A percentile compares a stretch with the other conserved stretches of the same genome.
phyloP scores from a whole-genome alignment of 2,797 vertebrate genomes.

The Micromesistius poutassou region DNA sequence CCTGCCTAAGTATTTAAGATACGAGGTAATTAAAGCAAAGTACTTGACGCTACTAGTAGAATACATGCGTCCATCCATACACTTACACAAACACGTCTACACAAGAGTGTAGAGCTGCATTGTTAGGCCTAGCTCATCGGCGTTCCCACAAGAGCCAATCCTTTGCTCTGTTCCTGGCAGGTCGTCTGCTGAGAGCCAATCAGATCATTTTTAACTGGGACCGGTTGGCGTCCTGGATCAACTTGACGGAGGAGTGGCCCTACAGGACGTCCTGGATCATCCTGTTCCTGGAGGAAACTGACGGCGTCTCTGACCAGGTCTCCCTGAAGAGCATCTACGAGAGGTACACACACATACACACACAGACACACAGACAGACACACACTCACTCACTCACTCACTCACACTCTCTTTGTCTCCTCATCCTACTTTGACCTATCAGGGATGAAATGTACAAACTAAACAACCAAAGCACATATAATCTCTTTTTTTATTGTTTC shows the following conservation, averaged over 20 bases:
- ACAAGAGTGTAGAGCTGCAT: too few species aligned
- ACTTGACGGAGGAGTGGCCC: constrained; percentile 97
- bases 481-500: neutral
- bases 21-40: too few species aligned
- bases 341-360: constrained; percentile 71
- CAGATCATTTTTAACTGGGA: constrained; percentile 98
- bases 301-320: constrained; percentile 86
- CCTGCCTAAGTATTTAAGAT: too few species aligned
- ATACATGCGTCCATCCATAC: too few species aligned
- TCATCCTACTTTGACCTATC: neutral
- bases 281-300: constrained; percentile 91
- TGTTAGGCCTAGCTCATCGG: too few species aligned
- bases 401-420: neutral
- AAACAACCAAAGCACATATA: too few species aligned
- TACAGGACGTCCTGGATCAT: constrained; percentile 98
- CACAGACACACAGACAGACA: neutral
- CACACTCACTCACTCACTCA: constrained; percentile 4
- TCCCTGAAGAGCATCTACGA: constrained; percentile 92
- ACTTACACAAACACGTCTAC: too few species aligned
- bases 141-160: constrained; percentile 3
- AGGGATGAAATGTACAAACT: neutral
- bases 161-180: constrained; percentile 56
- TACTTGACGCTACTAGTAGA: too few species aligned
- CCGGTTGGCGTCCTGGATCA: constrained; percentile 96
- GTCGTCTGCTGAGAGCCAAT: constrained; percentile 92